Evolutionary conservation across 2,797 vertebrate species (phyloP).

Genomic region (Adelosebastes latens): DNA sequence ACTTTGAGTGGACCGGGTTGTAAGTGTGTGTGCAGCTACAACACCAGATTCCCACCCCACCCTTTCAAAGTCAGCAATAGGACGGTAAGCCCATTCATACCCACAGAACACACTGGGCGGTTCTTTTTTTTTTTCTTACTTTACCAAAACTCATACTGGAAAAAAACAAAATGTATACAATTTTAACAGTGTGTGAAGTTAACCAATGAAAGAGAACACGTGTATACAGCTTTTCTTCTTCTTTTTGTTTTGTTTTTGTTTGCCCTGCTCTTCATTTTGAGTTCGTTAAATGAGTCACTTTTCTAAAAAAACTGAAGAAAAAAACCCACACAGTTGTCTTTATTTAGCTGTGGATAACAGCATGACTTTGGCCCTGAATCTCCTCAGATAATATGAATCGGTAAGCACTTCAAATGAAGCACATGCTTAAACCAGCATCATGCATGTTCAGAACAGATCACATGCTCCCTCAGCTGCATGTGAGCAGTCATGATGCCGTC

Average conservation of each 20-base stretch:
- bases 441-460: slow-evolving; percentile 25
- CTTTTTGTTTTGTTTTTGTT: not conserved
- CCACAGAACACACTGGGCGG: slow-evolving; percentile 62
- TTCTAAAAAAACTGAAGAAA: slow-evolving; percentile 25
- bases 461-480: slow-evolving; percentile 11
- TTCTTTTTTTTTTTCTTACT: slow-evolving; percentile 63
- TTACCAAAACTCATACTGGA: slow-evolving; percentile 89
- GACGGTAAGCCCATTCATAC: slow-evolving; percentile 50
- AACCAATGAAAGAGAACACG: slow-evolving; percentile 82
- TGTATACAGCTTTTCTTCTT: slow-evolving; percentile 13
- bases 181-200: slow-evolving; percentile 60
- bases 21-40: slow-evolving; percentile 89
- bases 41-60: slow-evolving; percentile 81
- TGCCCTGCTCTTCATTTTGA: slow-evolving; percentile 1
- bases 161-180: not conserved
- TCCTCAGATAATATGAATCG: slow-evolving; percentile 14
- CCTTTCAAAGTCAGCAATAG: slow-evolving; percentile 79
- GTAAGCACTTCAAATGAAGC: slow-evolving; percentile 52
- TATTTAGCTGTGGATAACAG: slow-evolving; percentile 26
- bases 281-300: slow-evolving; percentile 43
- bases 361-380: slow-evolving; percentile 1
- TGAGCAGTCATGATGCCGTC: slow-evolving; percentile 12
- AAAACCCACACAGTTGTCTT: slow-evolving; percentile 18
- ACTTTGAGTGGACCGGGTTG: slow-evolving; percentile 88
- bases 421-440: slow-evolving; percentile 61